Base-by-base conservation (phyloP, 2,797 vertebrate species). In the Gallinago solitaria region DNA sequence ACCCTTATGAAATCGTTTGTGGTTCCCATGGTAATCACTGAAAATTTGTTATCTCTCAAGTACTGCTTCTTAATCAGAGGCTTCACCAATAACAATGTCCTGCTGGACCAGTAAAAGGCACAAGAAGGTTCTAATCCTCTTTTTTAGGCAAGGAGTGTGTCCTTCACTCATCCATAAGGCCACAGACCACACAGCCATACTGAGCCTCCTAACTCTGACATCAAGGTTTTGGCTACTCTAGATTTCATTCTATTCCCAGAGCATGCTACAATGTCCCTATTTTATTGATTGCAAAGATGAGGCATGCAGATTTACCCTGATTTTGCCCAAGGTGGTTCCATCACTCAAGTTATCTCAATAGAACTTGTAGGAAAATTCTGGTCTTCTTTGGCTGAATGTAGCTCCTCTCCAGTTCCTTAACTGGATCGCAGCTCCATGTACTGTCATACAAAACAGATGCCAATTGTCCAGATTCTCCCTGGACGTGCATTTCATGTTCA, bases 11-110 rank as follows among this genome's bases (percentile, higher is more conserved):
- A 94, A 97, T 93, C 93, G 2, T 96, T 95, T 94, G 89, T 95
- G 77, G 97, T 97, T 97, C 96, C 97, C 96, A 97, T 97, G 94
- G 97, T 79, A 95, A 97, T 97, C 74, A 76, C 77, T 76, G 81
- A 95, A 95, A 94, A 90, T 94, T 96, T 85, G 33, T 90, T 88
- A 63, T 74, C 45, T 94, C 74, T 94, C 76, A 94, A 95, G 83
- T 90, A 41, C 35, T 61, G 80, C 48, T 92, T 77, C 70, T 94
- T 95, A 95, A 88, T 94, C 91, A 86, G 81, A 93, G 73, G 73
- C 61, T 94, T 69, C 68, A 92, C 86, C 92, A 71, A 74, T 48
- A 71, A 30, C 43, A 57, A 32, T 92, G 92, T 95, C 95, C 95
- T 90, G 61, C 78, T 88, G 86, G 76, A 95, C 37, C 69, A 82